Percentiles rank a stretch among this genome's conserved stretches.
Conservation (phyloP, 2,888 invertebrate genomes). For the Rhabditoides inermis region DNA sequence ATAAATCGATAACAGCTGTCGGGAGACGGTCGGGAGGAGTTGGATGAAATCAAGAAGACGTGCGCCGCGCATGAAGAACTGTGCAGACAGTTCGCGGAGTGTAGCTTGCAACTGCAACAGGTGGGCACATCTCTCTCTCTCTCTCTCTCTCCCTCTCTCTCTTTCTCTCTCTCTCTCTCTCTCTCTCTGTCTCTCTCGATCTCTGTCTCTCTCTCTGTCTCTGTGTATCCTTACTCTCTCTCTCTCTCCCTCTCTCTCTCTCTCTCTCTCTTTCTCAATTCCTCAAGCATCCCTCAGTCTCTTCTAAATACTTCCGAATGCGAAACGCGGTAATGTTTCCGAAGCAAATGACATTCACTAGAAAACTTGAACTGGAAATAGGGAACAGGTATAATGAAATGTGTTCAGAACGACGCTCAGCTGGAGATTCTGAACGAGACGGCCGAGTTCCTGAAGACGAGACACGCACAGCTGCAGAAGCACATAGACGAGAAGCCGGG, state of each 20-base stretch:
- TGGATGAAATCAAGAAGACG: slow-evolving; percentile 25
- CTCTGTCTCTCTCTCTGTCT: slow-evolving; percentile 1
- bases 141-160: not conserved
- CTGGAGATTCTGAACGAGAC: slow-evolving; percentile 46
- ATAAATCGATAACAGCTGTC: no score
- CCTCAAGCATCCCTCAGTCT: no score
- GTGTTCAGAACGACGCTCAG: slow-evolving; percentile 39
- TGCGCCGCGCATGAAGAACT: slow-evolving; percentile 32
- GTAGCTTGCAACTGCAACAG: slow-evolving; percentile 7
- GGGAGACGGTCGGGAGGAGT: slow-evolving; percentile 27
- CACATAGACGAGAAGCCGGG: slow-evolving; percentile 18
- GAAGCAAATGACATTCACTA: not conserved
- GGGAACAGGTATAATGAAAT: not conserved
- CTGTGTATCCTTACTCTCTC: not conserved
- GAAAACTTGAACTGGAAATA: slow-evolving; percentile 3
- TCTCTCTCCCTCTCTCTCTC: not conserved
- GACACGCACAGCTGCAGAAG: slow-evolving; percentile 36
- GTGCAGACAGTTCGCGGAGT: slow-evolving; percentile 23
- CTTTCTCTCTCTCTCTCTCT: not conserved
- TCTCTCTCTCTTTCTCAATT: no score
- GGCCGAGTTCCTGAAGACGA: slow-evolving; percentile 31
- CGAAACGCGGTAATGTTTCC: not conserved
- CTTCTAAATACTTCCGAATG: slow-evolving; percentile 1
- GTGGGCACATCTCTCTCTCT: slow-evolving; percentile 10
- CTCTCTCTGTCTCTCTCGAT: slow-evolving; percentile 1